phyloP scores from a whole-genome alignment of 2,797 vertebrate genomes.

The Phalanger gymnotis region DNA sequence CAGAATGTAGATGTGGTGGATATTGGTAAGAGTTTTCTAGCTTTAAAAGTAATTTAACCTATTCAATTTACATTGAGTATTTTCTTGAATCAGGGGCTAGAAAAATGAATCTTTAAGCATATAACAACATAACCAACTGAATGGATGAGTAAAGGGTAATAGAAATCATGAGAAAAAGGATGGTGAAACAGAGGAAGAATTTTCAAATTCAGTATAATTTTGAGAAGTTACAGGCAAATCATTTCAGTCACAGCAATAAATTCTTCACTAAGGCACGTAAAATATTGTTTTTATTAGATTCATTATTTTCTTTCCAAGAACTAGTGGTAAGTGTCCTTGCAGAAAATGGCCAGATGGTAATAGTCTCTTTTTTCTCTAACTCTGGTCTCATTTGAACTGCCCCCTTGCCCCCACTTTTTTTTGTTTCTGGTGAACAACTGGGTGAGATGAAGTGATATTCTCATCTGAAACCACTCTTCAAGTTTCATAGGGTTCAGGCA shows the following conservation, averaged over 20 bases:
- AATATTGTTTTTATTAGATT: background rate
- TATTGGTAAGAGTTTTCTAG: background rate
- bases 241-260: background rate
- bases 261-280: background rate
- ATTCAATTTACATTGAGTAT: background rate
- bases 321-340: background rate
- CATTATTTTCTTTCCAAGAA: background rate
- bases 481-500: background rate
- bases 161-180: background rate
- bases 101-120: slow-evolving; percentile 4
- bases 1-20: background rate
- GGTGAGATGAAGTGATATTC: background rate
- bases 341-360: background rate
- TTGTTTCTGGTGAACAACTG: slow-evolving; percentile 31
- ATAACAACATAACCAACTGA: background rate
- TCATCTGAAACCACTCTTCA: background rate
- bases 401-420: too few relatives aligned
- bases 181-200: background rate
- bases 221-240: background rate
- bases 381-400: background rate
- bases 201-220: background rate
- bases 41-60: background rate
- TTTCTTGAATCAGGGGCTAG: slow-evolving; percentile 20
- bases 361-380: background rate
- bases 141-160: background rate